Base-by-base conservation (phyloP, 2,888 invertebrate species). In the Netelia melanura region DNA sequence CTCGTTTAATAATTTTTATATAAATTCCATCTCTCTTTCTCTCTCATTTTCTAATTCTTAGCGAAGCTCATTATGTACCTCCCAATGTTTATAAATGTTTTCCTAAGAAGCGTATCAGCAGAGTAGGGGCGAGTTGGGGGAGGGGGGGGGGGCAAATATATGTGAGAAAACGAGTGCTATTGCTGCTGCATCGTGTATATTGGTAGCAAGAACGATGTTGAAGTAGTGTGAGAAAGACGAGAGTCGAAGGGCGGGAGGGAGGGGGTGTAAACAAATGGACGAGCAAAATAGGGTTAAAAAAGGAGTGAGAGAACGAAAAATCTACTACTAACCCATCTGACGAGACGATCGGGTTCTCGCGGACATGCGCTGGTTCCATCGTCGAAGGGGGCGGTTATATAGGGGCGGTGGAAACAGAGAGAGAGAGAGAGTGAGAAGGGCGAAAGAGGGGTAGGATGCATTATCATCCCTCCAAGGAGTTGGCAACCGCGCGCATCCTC, bases 401-500 rank as follows among this genome's bases (percentile, higher is more conserved):
- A 38, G 38, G 38, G 38, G 38, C 6, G 38, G 38, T 8, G 5
- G 3, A 2, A n/a, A 44, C 17, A 17, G 21, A 21, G 10, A 56
- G 58, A 43, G 9, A 58, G 21, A 10, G 14, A 25, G 48, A 11
- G 25, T 3, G 25, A 25, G 3, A 25, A 43, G 38, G 48, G 71
- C 17, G 10, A 52, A 43, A 44, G 67, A 14, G 52, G 17, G 21
- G 84, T 44, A 23, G 85, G 64, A 68, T 83, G 83, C 83, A 78
- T 83, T 52, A 65, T 71, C 76, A 77, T 78, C 72, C 65, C 43
- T 67, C 72, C 38, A 25, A 74, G 74, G 67, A 74, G 62, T 54
- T 52, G 25, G 62, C 74, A 56, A 67, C 48, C 43, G 71, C 58
- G 83, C 83, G 83, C 83, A 83, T 80, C 83, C 62, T 79, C 83